Percentiles rank a stretch among this genome's conserved stretches.
phyloP scores from a whole-genome alignment of 2,797 vertebrate genomes.

The Sebastes vulpes region DNA sequence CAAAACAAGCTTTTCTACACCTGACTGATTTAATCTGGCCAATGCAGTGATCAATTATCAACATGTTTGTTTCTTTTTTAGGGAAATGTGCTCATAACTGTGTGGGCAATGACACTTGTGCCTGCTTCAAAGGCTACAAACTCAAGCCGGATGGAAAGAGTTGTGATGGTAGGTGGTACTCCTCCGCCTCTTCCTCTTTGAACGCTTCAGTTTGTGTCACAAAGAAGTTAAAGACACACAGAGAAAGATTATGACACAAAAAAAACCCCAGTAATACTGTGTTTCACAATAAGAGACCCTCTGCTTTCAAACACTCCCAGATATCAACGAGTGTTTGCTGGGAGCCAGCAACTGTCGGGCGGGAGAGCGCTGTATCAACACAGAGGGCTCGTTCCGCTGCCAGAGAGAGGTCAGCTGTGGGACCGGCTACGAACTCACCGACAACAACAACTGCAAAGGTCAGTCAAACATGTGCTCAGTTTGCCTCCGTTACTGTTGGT shows the following conservation, averaged over 20 bases:
- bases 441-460: constrained; percentile 96
- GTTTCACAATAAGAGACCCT: background rate
- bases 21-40: background rate
- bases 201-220: background rate
- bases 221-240: background rate
- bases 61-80: constrained; percentile 54
- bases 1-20: background rate
- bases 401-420: constrained; percentile 97
- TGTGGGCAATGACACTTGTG: constrained; percentile 88
- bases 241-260: background rate
- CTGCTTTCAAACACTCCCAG: constrained; percentile 69
- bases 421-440: constrained; percentile 96
- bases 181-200: background rate
- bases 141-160: constrained; percentile 90
- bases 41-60: background rate
- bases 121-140: constrained; percentile 92
- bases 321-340: constrained; percentile 94
- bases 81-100: constrained; percentile 92
- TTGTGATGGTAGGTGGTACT: constrained; percentile 90
- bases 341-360: constrained; percentile 88
- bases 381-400: constrained; percentile 91
- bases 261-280: too few species aligned
- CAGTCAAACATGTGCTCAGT: background rate
- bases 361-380: constrained; percentile 95
- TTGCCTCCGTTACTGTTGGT: background rate